Percentiles rank a stretch among this genome's conserved stretches.
These are phyloP conservation scores for Cyclopterus lumpus DNA, from an alignment of 2,797 vertebrate genomes.

Conservation along the genomic window DNA sequence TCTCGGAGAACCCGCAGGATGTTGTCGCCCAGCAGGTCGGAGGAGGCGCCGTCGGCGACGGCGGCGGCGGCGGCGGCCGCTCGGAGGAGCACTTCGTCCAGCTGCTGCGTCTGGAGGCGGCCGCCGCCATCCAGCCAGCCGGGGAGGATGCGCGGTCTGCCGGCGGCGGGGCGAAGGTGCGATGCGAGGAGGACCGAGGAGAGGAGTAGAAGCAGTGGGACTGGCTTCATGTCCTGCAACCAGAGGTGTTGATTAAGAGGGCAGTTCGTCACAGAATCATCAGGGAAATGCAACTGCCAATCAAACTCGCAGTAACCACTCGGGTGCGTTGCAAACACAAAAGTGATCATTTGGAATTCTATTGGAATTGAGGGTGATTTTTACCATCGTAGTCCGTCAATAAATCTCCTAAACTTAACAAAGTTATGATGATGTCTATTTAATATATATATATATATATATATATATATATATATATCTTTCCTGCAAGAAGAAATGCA, in stretches of 20 bases:
- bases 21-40: conserved; percentile 72
- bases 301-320: background rate
- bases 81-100: conserved; percentile 71
- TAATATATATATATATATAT: too few relatives aligned
- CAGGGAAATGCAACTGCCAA: background rate
- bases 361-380: background rate
- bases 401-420: background rate
- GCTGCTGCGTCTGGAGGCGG: conserved; percentile 67
- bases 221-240: conserved; percentile 80
- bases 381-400: background rate
- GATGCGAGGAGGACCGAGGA: conserved; percentile 78
- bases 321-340: too few relatives aligned
- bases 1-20: conserved; percentile 69
- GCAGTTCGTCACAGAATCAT: background rate
- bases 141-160: conserved; percentile 74
- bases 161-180: conserved; percentile 72
- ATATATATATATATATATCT: too few relatives aligned
- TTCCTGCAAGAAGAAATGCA: background rate
- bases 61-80: conserved; percentile 69
- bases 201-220: conserved; percentile 80
- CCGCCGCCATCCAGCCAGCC: conserved; percentile 68
- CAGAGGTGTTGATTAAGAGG: background rate
- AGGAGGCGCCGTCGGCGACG: conserved; percentile 57
- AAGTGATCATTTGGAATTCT: background rate
- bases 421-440: background rate